phyloP scores from a whole-genome alignment of 53 echinoderm and acorn worm species.

The Pentamera pediparva region DNA sequence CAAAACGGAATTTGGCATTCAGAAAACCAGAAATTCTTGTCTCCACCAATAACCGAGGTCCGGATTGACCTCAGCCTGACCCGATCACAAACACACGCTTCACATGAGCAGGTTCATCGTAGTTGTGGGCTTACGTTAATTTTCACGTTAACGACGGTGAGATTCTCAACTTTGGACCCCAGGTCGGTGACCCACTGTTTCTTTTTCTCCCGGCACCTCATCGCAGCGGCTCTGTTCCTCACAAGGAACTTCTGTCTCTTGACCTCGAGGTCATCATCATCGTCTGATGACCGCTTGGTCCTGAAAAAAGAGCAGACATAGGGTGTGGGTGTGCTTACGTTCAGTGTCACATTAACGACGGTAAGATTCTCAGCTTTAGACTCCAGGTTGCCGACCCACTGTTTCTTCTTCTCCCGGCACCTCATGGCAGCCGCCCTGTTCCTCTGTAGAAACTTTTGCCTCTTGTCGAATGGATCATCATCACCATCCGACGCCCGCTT shows the following conservation, averaged over 20 bases:
- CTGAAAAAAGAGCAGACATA: background rate
- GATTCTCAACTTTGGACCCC: slow-evolving; percentile 65
- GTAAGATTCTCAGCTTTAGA: slow-evolving; percentile 65
- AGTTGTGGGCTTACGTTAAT: slow-evolving; percentile 52
- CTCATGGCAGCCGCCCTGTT: slow-evolving; percentile 89
- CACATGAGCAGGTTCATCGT: too few species aligned
- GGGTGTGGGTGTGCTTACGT: slow-evolving; percentile 49
- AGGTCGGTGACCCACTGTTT: slow-evolving; percentile 63
- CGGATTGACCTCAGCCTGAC: too few species aligned
- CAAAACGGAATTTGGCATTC: too few species aligned
- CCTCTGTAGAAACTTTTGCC: slow-evolving; percentile 77
- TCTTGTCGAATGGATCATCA: slow-evolving; percentile 45
- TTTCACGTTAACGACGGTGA: slow-evolving; percentile 44
- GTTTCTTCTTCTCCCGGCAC: slow-evolving; percentile 83
- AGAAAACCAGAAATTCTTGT: too few species aligned
- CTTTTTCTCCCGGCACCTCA: slow-evolving; percentile 78
- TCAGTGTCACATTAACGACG: slow-evolving; percentile 43
- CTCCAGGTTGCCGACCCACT: slow-evolving; percentile 62
- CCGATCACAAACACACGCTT: too few species aligned
- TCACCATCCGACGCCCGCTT: slow-evolving; percentile 39
- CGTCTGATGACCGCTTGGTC: slow-evolving; percentile 32
- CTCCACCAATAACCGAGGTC: too few species aligned
- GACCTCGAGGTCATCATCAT: slow-evolving; percentile 45
- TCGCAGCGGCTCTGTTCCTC: slow-evolving; percentile 89
- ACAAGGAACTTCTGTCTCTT: slow-evolving; percentile 79